Conservation (phyloP, 2,888 invertebrate genomes). For the Corbicula japonica region DNA sequence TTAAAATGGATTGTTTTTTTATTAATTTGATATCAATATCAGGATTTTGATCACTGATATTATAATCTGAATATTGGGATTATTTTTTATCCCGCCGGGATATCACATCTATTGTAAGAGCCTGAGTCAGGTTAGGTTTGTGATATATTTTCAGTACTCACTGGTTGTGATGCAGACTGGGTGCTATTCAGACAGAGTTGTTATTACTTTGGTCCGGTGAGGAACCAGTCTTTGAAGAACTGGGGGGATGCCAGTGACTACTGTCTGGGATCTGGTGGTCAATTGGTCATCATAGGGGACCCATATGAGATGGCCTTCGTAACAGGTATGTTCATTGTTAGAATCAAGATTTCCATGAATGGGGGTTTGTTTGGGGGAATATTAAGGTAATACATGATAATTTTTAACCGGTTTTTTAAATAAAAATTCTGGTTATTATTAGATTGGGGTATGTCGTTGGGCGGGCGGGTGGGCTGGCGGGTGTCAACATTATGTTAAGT, state of each 20-base stretch:
- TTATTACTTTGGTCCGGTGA: conserved; percentile 66
- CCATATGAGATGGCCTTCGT: conserved; percentile 69
- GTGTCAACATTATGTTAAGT: too few species aligned
- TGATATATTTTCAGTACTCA: conserved; percentile 25
- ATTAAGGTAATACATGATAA: not conserved
- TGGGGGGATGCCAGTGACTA: conserved; percentile 62
- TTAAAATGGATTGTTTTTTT: not conserved
- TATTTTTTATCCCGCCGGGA: too few species aligned
- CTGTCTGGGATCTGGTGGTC: conserved; percentile 47
- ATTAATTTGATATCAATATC: not conserved
- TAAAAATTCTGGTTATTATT: too few species aligned
- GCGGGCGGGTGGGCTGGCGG: too few species aligned
- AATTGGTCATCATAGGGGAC: conserved; percentile 64
- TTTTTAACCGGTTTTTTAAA: not conserved
- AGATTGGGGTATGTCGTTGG: too few species aligned
- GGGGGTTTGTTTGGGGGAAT: too few species aligned
- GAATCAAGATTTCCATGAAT: not conserved
- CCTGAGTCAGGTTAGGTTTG: too few species aligned
- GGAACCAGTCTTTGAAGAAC: conserved; percentile 56
- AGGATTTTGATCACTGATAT: too few species aligned
- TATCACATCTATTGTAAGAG: too few species aligned
- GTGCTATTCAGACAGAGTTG: conserved; percentile 57
- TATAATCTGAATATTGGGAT: too few species aligned
- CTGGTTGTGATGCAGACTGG: conserved; percentile 67
- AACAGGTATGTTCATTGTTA: conserved; percentile 47